Percentiles rank a stretch among this genome's conserved stretches.
Evolutionary conservation across 2,797 vertebrate species (phyloP).

Genomic region (Paguma larvata): DNA sequence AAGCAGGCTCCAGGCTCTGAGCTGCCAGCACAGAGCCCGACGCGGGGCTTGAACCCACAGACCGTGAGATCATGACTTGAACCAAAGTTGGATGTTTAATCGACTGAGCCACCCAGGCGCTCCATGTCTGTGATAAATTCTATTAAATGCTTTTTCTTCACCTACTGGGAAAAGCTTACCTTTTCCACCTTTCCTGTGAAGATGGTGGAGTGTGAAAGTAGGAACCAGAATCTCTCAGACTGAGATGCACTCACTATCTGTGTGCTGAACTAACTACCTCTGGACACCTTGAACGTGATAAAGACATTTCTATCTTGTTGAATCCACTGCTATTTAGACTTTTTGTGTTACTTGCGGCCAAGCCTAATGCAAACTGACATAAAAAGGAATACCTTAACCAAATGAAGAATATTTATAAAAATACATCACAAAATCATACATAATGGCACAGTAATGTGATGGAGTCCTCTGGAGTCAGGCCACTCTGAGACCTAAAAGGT

Average conservation of each 20-base stretch:
- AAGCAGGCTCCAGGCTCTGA: too few species aligned
- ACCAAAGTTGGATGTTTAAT: too few species aligned
- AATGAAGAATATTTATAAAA: conserved; percentile 22
- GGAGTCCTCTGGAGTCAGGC: not conserved
- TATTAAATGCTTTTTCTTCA: not conserved
- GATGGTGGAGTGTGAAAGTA: too few species aligned
- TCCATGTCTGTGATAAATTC: too few species aligned
- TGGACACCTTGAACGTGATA: not conserved
- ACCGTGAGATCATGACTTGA: too few species aligned
- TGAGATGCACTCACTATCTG: not conserved
- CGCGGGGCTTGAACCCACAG: too few species aligned
- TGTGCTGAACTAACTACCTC: not conserved
- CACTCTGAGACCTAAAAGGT: not conserved
- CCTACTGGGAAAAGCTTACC: not conserved
- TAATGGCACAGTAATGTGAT: not conserved
- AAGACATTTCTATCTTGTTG: not conserved
- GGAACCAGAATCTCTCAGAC: not conserved
- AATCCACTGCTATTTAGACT: not conserved
- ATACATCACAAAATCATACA: not conserved
- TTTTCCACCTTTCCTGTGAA: not conserved
- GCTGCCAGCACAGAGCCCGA: too few species aligned
- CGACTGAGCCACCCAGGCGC: too few species aligned
- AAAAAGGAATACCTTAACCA: not conserved
- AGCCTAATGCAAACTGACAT: not conserved
- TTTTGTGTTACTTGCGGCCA: not conserved